Percentiles rank a stretch among this genome's conserved stretches.
Evolutionary conservation across 2,888 invertebrate genomes (phyloP).

Genomic region (Atrina japonica): DNA sequence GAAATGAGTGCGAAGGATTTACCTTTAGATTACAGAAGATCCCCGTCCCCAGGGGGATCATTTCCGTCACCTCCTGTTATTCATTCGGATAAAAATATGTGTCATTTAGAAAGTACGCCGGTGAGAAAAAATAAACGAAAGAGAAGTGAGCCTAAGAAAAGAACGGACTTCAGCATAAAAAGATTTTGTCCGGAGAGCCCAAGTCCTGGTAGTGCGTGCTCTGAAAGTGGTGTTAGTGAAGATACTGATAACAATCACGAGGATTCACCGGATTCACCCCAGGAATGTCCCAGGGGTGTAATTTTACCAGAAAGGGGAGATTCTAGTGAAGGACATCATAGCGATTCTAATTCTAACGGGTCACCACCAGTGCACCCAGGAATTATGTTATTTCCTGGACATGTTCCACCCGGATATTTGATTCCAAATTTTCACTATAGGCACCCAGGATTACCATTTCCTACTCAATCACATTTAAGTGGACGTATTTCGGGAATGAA

Average conservation of each 20-base stretch:
- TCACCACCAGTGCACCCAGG: conserved; percentile 47
- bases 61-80: conserved; percentile 41
- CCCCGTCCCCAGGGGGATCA: conserved; percentile 43
- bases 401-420: conserved; percentile 55
- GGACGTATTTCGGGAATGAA: conserved; percentile 6
- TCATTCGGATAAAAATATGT: conserved; percentile 15
- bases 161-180: conserved; percentile 75
- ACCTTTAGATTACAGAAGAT: conserved; percentile 44
- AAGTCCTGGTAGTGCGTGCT: conserved; percentile 66
- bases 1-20: conserved; percentile 21
- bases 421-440: conserved; percentile 61
- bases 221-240: conserved; percentile 67
- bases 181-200: conserved; percentile 72
- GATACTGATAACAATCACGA: conserved; percentile 60
- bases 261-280: conserved; percentile 56
- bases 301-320: conserved; percentile 33
- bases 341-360: conserved; percentile 37
- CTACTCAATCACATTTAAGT: conserved; percentile 29
- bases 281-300: conserved; percentile 26
- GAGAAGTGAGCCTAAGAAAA: conserved; percentile 84
- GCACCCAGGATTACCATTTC: conserved; percentile 47
- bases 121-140: conserved; percentile 85
- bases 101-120: conserved; percentile 49
- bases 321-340: conserved; percentile 26
- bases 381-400: conserved; percentile 56